A percentile compares a stretch with the other conserved stretches of the same genome.
Conservation (phyloP, 1,140 invertebrate species). For the Theocolax elegans region DNA sequence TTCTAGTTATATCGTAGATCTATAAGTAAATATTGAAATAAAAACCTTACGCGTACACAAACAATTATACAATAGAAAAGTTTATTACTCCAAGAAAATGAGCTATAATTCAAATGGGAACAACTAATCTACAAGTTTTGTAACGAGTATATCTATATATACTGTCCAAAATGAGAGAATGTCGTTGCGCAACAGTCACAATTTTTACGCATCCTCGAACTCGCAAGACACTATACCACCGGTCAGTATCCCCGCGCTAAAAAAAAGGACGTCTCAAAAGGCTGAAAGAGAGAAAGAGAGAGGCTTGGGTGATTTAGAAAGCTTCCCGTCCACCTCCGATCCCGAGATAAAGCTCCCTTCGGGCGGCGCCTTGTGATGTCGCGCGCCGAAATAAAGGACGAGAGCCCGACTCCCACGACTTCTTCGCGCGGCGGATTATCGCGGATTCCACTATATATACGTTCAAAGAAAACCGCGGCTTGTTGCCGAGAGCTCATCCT, state of each 20-base stretch:
- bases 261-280: neutral
- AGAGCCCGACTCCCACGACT: constrained; percentile 46
- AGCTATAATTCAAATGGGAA: no score
- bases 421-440: constrained; percentile 34
- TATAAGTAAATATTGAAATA: no score
- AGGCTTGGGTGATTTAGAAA: constrained; percentile 61
- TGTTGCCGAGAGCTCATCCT: neutral
- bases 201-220: neutral
- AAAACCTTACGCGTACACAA: no score
- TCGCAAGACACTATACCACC: no score
- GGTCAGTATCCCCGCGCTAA: neutral
- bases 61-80: no score
- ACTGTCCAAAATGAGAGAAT: no score
- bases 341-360: constrained; percentile 50
- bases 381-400: constrained; percentile 49
- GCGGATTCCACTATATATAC: constrained; percentile 40
- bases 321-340: constrained; percentile 48
- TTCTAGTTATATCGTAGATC: no score
- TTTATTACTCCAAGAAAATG: no score
- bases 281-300: constrained; percentile 41
- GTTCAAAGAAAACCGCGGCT: constrained; percentile 45
- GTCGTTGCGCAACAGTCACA: neutral
- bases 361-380: constrained; percentile 46
- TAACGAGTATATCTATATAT: neutral
- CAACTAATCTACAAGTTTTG: no score